phyloP scores from a whole-genome alignment of 2,888 invertebrate genomes.

The Tetranychus truncatus region DNA sequence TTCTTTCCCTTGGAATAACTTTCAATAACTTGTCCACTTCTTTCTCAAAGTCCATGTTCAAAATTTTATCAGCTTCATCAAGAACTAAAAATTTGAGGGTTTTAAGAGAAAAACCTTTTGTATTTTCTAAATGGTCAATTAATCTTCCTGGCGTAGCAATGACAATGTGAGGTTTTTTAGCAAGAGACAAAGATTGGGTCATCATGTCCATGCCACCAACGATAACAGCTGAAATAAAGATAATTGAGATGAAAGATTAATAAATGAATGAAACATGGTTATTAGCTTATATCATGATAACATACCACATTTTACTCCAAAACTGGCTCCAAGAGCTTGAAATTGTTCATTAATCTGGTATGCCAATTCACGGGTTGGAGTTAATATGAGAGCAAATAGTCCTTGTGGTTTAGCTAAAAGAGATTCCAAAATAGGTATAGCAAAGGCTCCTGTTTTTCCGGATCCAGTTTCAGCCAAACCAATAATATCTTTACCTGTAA shows the following conservation, averaged over 20 bases:
- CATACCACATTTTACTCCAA: conserved; percentile 68
- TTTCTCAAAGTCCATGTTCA: conserved; percentile 97
- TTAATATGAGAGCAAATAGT: conserved; percentile 76
- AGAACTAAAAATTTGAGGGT: conserved; percentile 76
- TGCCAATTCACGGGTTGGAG: conserved; percentile 91
- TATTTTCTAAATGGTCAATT: conserved; percentile 89
- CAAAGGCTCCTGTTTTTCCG: conserved; percentile 94
- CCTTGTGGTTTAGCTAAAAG: conserved; percentile 76
- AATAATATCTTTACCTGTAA: conserved; percentile 55
- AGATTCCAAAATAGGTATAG: conserved; percentile 79
- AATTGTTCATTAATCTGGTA: conserved; percentile 97
- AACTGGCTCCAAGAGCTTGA: conserved; percentile 68
- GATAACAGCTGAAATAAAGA: conserved; percentile 49
- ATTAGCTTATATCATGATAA: conserved; percentile 5
- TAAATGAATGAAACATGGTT: neutral
- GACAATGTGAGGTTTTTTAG: conserved; percentile 89
- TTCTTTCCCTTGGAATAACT: conserved; percentile 71
- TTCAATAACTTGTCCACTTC: conserved; percentile 90
- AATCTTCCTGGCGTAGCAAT: conserved; percentile 90
- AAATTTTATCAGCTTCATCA: conserved; percentile 96
- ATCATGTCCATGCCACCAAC: conserved; percentile 99
- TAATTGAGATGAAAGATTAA: neutral
- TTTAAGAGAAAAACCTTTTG: conserved; percentile 84
- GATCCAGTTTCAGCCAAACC: conserved; percentile 69
- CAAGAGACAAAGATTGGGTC: conserved; percentile 68